Base-by-base conservation (phyloP, 1,140 invertebrate species). In the Sitobion miscanthi region DNA sequence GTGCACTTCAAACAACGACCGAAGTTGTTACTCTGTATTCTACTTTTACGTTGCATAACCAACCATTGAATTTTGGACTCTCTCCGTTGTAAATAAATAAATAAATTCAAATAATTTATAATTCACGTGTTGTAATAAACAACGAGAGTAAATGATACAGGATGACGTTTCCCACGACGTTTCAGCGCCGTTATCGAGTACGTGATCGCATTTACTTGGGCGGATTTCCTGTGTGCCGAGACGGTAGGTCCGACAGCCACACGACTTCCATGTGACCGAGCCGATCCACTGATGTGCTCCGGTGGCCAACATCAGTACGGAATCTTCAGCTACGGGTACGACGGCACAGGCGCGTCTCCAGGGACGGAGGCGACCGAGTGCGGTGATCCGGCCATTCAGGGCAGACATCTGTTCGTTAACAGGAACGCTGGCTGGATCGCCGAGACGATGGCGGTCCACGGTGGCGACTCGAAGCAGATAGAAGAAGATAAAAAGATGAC, bases 321-420 rank as follows among this genome's bases (percentile, higher is more conserved):
- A 35, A 52, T 93, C 1, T 54, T 42, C 35, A 85, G 91, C 49
- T 86, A 86, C 23, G 82, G 82, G 14, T 92, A 92, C 47, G 47
- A 92, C 11, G 35, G 49, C 11, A 93, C 82, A 20, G 45, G 21
- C 0, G 87, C 90, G 30, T 91, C 57, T 30, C 42, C 42, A 2
- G 45, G 21, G 21, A 11, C 8, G 23, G 90, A 92, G 11, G 82
- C 14, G 49, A 38, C 35, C 0, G 49, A 54, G 6, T 86, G 91
- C 25, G 49, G 91, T 17, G 23, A 86, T 25, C 23, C 45, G 25
- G 17, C n/a, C 25, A 35, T 93, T 9, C 91, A 85, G 35, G 30
- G 21, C 52, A 85, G 91, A 45, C 49, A 86, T 49, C 4, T 93
- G 38, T 85, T 93, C 25, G 25, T 93, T 38, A 54, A 85, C 20